Conservation (phyloP, 2,113 vertebrate genomes). For the Ictalurus punctatus region DNA sequence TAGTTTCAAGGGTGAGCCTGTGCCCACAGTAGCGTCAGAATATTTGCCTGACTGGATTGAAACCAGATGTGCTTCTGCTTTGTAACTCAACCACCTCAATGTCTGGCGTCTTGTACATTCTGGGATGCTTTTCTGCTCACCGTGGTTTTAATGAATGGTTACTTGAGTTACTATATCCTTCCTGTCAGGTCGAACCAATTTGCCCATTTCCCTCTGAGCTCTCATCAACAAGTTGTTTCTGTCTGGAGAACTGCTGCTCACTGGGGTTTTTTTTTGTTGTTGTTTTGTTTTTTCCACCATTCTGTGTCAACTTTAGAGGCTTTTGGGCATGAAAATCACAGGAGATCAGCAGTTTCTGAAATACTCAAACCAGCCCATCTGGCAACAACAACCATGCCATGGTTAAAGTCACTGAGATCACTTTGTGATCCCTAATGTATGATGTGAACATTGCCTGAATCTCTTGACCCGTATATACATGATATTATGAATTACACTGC, state of each 20-base stretch:
- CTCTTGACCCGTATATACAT: background rate
- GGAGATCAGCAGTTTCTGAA: background rate
- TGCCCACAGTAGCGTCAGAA: background rate
- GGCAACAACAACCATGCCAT: background rate
- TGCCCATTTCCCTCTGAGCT: background rate
- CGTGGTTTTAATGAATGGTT: too few relatives aligned
- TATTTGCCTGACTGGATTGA: too few relatives aligned
- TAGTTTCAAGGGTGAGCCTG: background rate
- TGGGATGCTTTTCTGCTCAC: background rate
- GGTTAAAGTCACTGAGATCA: background rate
- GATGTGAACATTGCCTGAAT: background rate
- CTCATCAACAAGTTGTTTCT: background rate
- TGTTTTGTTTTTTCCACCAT: background rate
- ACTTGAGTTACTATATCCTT: background rate
- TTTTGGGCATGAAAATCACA: background rate
- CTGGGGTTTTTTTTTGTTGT: background rate
- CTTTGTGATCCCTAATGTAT: background rate
- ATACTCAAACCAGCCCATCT: background rate
- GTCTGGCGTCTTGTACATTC: background rate
- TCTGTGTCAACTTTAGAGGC: background rate
- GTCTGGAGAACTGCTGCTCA: background rate
- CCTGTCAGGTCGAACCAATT: background rate
- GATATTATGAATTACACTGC: background rate
- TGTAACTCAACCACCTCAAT: background rate
- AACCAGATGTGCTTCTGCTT: background rate